Evolutionary conservation across 2,113 vertebrate genomes (phyloP).

Genomic region (Hemiprocne comata): DNA sequence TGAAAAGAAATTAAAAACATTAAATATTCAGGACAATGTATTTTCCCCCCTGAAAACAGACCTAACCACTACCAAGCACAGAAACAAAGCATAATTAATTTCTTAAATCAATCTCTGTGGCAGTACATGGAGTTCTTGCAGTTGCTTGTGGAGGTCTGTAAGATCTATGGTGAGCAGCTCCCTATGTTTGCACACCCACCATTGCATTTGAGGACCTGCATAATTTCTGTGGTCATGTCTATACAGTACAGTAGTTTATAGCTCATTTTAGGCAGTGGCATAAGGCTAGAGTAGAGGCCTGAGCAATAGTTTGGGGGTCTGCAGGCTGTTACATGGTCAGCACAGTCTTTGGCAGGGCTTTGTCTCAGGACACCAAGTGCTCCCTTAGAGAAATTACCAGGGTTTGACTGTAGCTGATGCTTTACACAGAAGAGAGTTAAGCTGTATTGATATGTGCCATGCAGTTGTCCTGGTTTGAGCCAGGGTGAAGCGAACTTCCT

Average conservation of each 20-base stretch:
- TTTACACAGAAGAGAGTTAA: not conserved
- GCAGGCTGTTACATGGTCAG: not conserved
- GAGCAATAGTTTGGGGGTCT: not conserved
- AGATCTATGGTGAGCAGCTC: not conserved
- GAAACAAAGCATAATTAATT: not conserved
- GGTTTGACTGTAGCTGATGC: not conserved
- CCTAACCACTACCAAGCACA: not conserved
- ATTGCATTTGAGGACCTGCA: not conserved
- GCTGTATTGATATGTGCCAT: not conserved
- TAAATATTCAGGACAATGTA: not conserved
- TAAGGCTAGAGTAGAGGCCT: not conserved
- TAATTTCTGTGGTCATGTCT: fast-evolving
- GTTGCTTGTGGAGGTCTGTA: not conserved
- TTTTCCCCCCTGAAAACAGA: not conserved
- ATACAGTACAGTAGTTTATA: not conserved
- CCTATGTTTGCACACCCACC: not conserved
- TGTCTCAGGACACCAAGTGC: not conserved
- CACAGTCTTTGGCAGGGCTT: not conserved
- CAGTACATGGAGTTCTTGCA: not conserved
- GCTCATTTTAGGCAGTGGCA: not conserved
- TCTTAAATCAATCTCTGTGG: not conserved
- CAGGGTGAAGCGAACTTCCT: no score
- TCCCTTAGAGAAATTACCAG: not conserved
- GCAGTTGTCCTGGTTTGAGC: no score
- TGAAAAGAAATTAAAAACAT: not conserved